These are phyloP conservation scores for Micoletzkya japonica DNA, from an alignment of 2,888 invertebrate species.

Conservation along the genomic window DNA sequence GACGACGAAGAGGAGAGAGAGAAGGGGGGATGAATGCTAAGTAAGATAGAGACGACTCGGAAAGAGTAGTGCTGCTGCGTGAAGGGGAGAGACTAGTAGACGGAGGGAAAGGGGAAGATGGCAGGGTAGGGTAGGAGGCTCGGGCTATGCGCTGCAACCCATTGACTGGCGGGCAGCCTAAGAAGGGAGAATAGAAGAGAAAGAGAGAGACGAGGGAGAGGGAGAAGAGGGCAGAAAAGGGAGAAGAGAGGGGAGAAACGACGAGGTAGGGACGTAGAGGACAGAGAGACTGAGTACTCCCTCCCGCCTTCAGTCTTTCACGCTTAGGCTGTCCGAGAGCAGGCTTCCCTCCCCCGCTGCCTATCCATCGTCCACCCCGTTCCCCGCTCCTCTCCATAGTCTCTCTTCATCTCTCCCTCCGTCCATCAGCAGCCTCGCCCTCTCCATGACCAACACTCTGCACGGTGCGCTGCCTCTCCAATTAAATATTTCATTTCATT, in stretches of 20 bases:
- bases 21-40: no score
- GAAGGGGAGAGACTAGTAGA: constrained; percentile 5
- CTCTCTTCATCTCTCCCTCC: background rate
- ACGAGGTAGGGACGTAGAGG: background rate
- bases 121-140: background rate
- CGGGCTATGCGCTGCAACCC: background rate
- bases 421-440: constrained; percentile 8
- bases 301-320: background rate
- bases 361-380: constrained; percentile 3
- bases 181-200: constrained; percentile 10
- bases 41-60: no score
- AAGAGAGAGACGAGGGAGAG: constrained; percentile 8
- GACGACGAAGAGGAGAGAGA: no score
- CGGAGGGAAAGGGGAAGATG: background rate
- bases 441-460: background rate
- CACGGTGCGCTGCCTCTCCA: constrained; percentile 4
- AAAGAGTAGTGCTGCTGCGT: no score
- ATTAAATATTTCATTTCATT: background rate
- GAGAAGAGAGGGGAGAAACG: background rate
- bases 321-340: background rate
- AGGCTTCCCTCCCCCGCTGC: background rate
- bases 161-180: constrained; percentile 19
- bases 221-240: background rate
- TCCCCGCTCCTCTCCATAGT: background rate
- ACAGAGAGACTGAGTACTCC: background rate